These are phyloP conservation scores for Platyscelio sp. DNA, from an alignment of 2,888 invertebrate species.

Conservation along the genomic window DNA sequence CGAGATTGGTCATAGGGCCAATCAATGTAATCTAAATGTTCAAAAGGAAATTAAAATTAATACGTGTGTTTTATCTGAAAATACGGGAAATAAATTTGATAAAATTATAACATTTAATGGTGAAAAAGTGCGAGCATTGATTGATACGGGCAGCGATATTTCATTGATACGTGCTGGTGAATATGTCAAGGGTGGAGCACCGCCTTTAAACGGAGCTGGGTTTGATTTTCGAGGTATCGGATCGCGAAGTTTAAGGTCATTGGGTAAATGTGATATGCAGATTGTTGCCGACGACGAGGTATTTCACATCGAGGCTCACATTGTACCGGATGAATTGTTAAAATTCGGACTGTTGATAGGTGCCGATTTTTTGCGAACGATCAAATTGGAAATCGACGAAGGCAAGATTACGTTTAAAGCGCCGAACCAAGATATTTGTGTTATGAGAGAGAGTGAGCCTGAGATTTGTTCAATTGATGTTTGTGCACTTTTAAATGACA, in stretches of 20 bases:
- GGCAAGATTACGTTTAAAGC: background rate
- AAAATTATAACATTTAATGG: background rate
- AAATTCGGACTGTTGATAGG: background rate
- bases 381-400: background rate
- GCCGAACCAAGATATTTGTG: background rate
- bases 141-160: conserved; percentile 29
- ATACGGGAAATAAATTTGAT: background rate
- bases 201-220: background rate
- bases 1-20: background rate
- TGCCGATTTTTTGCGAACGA: conserved; percentile 9
- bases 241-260: background rate
- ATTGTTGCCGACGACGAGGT: background rate
- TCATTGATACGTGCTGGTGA: conserved; percentile 4
- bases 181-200: conserved; percentile 3
- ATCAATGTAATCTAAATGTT: background rate
- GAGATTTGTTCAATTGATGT: conserved; percentile 22
- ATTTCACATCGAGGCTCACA: background rate
- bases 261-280: conserved; percentile 11
- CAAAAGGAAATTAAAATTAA: background rate
- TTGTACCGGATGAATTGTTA: conserved; percentile 24
- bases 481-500: background rate
- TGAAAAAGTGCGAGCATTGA: background rate
- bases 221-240: conserved; percentile 17
- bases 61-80: background rate
- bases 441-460: background rate